Percentiles rank a stretch among this genome's conserved stretches.
These are phyloP conservation scores for Porites rus DNA, from an alignment of 92 coral and sea anemone genomes.

Conservation along the genomic window DNA sequence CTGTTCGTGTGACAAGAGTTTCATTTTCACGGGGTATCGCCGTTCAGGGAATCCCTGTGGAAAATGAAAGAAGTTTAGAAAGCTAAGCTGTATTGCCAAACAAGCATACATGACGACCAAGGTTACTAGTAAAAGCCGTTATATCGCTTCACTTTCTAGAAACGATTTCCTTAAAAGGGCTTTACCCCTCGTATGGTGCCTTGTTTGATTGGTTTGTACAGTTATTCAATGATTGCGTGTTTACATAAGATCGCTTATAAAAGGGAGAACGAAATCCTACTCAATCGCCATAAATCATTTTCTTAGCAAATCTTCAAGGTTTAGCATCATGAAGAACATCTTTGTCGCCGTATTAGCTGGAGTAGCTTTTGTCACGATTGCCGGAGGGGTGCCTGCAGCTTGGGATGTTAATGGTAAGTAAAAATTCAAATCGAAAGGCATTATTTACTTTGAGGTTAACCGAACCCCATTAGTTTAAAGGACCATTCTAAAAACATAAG, in stretches of 20 bases:
- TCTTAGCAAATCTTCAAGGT: neutral
- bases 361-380: conserved; percentile 10
- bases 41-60: neutral
- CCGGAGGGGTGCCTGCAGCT: conserved; percentile 1
- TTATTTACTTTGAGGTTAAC: no score
- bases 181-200: neutral
- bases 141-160: no score
- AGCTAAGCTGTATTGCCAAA: neutral
- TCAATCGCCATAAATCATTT: neutral
- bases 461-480: no score
- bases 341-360: neutral
- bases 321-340: conserved; percentile 3
- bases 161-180: neutral
- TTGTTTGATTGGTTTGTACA: neutral
- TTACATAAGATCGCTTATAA: no score
- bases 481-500: no score
- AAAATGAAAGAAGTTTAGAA: no score
- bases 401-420: conserved; percentile 24
- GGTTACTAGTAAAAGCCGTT: no score
- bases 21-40: neutral
- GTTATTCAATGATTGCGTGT: neutral
- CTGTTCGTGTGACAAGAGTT: neutral
- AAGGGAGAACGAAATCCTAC: no score
- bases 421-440: neutral
- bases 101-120: neutral